These are phyloP conservation scores for Callochromis pleurospilus DNA, from an alignment of 2,113 vertebrate genomes.

Conservation along the genomic window DNA sequence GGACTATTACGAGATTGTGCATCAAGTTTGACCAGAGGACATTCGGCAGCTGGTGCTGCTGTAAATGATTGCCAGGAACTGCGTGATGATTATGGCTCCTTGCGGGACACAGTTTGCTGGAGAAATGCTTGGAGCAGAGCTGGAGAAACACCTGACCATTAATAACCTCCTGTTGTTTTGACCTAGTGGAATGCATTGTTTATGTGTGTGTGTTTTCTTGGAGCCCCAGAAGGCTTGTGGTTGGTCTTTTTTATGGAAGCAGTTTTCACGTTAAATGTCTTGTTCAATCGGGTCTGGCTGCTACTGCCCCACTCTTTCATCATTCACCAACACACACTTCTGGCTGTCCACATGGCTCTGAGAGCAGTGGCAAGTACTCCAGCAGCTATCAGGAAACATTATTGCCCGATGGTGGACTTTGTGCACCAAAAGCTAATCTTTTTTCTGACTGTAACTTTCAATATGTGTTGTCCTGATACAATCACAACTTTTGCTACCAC, in stretches of 20 bases:
- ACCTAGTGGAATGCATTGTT: not conserved
- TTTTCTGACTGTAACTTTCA: not conserved
- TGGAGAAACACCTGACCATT: conserved; percentile 37
- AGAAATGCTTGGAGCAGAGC: conserved; percentile 39
- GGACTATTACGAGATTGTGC: conserved; percentile 38
- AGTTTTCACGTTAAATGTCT: conserved; percentile 12
- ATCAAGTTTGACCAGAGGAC: conserved; percentile 49
- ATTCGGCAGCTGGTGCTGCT: conserved; percentile 47
- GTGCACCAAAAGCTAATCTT: not conserved
- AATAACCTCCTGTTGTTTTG: conserved; percentile 56
- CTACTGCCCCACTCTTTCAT: not conserved
- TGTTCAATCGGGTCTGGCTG: conserved; percentile 3
- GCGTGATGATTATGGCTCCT: conserved; percentile 44
- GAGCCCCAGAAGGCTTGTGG: conserved; percentile 14
- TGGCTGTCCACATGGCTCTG: not conserved
- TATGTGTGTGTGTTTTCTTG: conserved; percentile 25
- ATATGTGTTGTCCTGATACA: not conserved
- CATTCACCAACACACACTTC: not conserved
- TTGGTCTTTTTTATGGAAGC: conserved; percentile 34
- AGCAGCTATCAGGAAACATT: not conserved
- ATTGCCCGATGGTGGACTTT: not conserved
- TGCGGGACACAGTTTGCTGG: conserved; percentile 34
- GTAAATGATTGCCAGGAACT: conserved; percentile 46
- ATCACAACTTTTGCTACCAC: not conserved
- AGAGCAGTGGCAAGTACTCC: not conserved